Conservation (phyloP, 2,113 vertebrate species). For the Macquaria ambigua region DNA sequence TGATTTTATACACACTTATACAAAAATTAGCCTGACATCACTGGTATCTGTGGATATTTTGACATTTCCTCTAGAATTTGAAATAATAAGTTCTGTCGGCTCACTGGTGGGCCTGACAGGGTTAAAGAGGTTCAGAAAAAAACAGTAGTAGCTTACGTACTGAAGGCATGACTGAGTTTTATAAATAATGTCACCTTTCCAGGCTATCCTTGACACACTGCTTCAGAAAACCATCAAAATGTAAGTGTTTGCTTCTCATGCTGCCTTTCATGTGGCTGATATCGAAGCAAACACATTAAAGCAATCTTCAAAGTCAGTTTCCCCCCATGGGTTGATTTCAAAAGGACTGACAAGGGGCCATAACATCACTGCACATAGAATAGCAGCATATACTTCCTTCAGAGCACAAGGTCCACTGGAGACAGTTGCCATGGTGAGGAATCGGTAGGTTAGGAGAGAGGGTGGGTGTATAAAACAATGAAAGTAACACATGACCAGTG, state of each 20-base stretch:
- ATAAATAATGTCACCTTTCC: constrained; percentile 42
- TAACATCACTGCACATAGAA: constrained; percentile 38
- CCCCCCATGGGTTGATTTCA: constrained; percentile 48
- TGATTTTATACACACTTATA: background rate
- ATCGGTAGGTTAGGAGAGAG: constrained; percentile 1
- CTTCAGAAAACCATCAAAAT: constrained; percentile 57
- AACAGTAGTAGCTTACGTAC: background rate
- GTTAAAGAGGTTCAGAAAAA: background rate
- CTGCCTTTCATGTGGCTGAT: too few relatives aligned
- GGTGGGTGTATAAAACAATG: constrained; percentile 11
- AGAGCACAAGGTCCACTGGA: constrained; percentile 8
- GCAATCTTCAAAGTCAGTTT: constrained; percentile 55
- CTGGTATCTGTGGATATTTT: background rate
- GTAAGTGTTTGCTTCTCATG: constrained; percentile 52
- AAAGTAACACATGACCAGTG: constrained; percentile 10
- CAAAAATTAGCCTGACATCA: background rate
- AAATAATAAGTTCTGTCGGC: background rate
- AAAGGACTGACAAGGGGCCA: constrained; percentile 44
- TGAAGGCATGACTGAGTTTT: background rate
- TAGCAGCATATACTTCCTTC: constrained; percentile 9
- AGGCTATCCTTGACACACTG: constrained; percentile 25
- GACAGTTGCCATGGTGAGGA: constrained; percentile 51
- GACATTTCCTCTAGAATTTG: background rate
- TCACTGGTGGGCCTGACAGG: background rate
- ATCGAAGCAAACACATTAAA: constrained; percentile 48